These are phyloP conservation scores for Oryzias melastigma DNA, from an alignment of 2,113 vertebrate species.

Conservation along the genomic window DNA sequence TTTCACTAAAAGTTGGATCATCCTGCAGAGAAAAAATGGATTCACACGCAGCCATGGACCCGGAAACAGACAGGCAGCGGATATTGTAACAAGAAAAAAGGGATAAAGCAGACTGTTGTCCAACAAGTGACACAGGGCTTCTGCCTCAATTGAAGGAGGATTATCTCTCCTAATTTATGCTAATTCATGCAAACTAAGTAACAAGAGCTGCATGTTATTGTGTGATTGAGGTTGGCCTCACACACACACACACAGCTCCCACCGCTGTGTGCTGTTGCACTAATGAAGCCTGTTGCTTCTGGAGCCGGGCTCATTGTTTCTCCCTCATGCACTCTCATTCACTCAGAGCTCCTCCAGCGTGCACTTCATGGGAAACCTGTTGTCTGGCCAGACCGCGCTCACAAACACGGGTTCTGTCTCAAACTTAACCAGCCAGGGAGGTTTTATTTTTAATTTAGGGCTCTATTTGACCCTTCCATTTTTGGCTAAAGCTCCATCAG, in stretches of 20 bases:
- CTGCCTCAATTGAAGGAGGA: constrained; percentile 61
- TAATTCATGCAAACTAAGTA: constrained; percentile 71
- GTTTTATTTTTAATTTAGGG: too few relatives aligned
- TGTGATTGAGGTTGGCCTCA: constrained; percentile 34
- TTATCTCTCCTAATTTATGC: constrained; percentile 73
- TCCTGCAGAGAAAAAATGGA: neutral
- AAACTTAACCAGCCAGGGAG: too few relatives aligned
- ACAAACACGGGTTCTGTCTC: too few relatives aligned
- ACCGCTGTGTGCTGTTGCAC: constrained; percentile 26
- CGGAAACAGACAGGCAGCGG: constrained; percentile 45
- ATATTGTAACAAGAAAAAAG: constrained; percentile 59
- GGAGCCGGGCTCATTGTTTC: constrained; percentile 7
- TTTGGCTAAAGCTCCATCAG: too few relatives aligned
- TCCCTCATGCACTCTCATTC: constrained; percentile 14
- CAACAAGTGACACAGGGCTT: constrained; percentile 67
- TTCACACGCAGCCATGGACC: constrained; percentile 18
- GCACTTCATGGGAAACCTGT: constrained; percentile 49
- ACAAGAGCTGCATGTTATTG: constrained; percentile 58
- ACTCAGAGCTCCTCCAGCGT: constrained; percentile 1
- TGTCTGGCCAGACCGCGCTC: constrained; percentile 34
- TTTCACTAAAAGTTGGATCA: too few relatives aligned
- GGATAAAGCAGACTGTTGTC: constrained; percentile 50
- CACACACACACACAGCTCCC: constrained; percentile 21
- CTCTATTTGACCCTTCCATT: too few relatives aligned
- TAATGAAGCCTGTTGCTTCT: constrained; percentile 43